These are phyloP conservation scores for Lepidotrigona ventralis DNA, from an alignment of 1,140 invertebrate genomes.

Conservation along the genomic window DNA sequence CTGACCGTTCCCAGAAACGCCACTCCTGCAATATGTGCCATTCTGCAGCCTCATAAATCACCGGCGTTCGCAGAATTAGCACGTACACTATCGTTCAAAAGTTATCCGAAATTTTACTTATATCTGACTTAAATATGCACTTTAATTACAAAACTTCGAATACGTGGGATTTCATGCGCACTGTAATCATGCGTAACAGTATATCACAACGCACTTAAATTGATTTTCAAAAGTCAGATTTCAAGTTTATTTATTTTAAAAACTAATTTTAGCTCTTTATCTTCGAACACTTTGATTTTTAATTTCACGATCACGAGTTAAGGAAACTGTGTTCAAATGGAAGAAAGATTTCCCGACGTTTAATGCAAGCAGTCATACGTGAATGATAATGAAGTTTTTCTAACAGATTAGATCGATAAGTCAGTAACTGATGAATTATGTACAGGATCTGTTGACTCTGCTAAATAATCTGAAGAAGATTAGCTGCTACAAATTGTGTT, in stretches of 20 bases:
- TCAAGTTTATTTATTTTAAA: too few species aligned
- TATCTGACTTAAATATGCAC: too few species aligned
- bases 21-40: slow-evolving; percentile 65
- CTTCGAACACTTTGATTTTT: not conserved
- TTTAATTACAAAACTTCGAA: not conserved
- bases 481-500: too few species aligned
- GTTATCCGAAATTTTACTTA: not conserved
- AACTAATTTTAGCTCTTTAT: not conserved
- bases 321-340: too few species aligned
- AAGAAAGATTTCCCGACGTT: not conserved
- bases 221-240: not conserved
- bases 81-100: not conserved
- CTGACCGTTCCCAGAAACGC: slow-evolving; percentile 69
- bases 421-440: too few species aligned
- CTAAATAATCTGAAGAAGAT: too few species aligned
- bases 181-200: too few species aligned
- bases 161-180: not conserved
- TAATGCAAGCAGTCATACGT: not conserved
- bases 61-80: not conserved
- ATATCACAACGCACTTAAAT: too few species aligned
- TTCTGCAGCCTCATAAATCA: not conserved
- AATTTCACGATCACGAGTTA: not conserved
- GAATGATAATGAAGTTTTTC: not conserved
- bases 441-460: not conserved
- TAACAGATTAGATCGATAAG: too few species aligned